Evolutionary conservation across 2,888 invertebrate species (phyloP), one percentile per base, ranked within the genome.

Genomic region (Lithophane socia): DNA sequence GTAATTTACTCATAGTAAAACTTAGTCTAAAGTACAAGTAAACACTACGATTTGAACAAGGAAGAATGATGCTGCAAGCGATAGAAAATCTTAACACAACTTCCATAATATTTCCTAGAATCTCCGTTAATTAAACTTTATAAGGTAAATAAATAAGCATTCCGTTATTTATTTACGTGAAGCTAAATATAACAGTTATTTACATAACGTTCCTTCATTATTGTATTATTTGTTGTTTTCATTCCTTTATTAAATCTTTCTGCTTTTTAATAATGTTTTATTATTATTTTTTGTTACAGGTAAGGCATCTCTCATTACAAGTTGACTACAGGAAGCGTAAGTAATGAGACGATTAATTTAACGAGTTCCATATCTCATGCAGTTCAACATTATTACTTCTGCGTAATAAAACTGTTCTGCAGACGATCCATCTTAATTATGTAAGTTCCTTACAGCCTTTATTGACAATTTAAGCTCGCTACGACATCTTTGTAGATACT

Each of bases 281-380:
- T 18, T 8, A 29, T 29, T 56, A 16, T 58, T 60, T 67, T 72
- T 77, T 73, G 73, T 81, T 85, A 0, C 87, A 85, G 85, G 85
- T 85, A 85, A 85, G 87, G 29, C 49, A 56, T 63, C 52, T 37
- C 68, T 54, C 65, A 29, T 73, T 42, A 71, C 64, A 56, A 47
- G 63, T 73, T 21, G 42, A 29, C 37, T 60, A 24, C 65, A 64
- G 86, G 72, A 86, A 79, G 86, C 79, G 84, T 86, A 83, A 84
- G 83, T 79, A 86, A 60, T 47, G 52, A 86, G 37, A 47, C 54
- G 42, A 68, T 82, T 83, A 83, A 77, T 73, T 58, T 83, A 71
- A 83, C 54, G 68, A 71, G 79, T 58, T 52, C 54, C 42, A 83
- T 83, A 75, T 79, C 79, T 83, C 70, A 83, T 73, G 44, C 52